A percentile compares a stretch with the other conserved stretches of the same genome.
Conservation (phyloP, 2,888 invertebrate genomes). For the Phengaris arion region DNA sequence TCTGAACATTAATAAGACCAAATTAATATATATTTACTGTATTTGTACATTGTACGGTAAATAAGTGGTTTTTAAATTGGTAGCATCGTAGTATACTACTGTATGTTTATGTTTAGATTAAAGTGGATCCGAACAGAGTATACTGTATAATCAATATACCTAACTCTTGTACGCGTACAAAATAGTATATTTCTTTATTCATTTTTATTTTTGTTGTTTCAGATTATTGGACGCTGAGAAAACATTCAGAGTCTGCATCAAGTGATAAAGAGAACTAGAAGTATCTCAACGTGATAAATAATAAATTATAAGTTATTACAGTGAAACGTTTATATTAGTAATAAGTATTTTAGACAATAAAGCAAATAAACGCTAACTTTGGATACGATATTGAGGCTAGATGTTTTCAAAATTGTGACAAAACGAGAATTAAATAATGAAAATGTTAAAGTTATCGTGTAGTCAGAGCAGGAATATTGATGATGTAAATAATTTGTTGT, state of each 20-base stretch:
- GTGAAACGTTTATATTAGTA: constrained; percentile 47
- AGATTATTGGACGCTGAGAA: constrained; percentile 78
- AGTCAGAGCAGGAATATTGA: too few species aligned
- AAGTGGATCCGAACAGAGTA: too few species aligned
- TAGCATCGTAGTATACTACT: too few species aligned
- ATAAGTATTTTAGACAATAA: constrained; percentile 40
- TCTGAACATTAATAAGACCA: too few species aligned
- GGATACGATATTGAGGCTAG: constrained; percentile 1
- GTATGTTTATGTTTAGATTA: too few species aligned
- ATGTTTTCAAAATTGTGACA: neutral
- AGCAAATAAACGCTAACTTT: constrained; percentile 31
- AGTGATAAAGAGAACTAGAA: constrained; percentile 73
- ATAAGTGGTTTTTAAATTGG: too few species aligned
- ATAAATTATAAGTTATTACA: constrained; percentile 44
- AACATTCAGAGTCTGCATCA: constrained; percentile 63
- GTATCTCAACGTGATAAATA: constrained; percentile 39
- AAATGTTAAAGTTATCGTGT: too few species aligned
- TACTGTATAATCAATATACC: too few species aligned
- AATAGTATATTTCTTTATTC: constrained; percentile 1
- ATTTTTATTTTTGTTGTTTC: constrained; percentile 54
- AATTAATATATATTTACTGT: too few species aligned
- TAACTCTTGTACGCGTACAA: too few species aligned
- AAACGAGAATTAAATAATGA: neutral
- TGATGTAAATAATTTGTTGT: too few species aligned
- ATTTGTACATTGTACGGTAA: too few species aligned